Conservation (phyloP, 2,797 vertebrate species). For the Pitangus sulphuratus region DNA sequence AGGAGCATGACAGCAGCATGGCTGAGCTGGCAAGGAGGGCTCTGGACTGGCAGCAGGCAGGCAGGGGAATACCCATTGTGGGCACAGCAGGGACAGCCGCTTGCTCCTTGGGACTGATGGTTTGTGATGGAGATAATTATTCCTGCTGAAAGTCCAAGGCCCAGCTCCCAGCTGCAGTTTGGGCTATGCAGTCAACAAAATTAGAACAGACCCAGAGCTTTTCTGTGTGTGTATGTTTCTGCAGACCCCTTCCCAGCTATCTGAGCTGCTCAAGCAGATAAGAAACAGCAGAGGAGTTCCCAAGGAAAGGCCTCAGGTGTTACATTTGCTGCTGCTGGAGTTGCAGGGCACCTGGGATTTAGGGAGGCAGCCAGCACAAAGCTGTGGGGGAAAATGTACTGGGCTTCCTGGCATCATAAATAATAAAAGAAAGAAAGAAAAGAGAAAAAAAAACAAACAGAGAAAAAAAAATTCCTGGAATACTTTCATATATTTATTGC, state of each 20-base stretch:
- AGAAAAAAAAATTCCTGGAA: neutral
- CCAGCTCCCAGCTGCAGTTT: constrained; percentile 1
- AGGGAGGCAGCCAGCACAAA: neutral
- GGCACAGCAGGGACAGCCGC: neutral
- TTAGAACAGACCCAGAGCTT: neutral
- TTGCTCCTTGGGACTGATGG: constrained; percentile 24
- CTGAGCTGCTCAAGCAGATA: neutral
- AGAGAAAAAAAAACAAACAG: neutral
- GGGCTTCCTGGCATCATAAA: neutral
- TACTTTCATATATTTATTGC: neutral
- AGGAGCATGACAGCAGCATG: neutral
- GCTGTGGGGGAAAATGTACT: neutral
- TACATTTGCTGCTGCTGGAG: neutral
- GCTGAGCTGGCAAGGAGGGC: neutral
- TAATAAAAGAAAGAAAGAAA: neutral
- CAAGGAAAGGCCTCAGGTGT: neutral
- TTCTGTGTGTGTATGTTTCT: neutral
- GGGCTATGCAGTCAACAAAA: neutral
- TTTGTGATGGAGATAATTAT: constrained; percentile 19
- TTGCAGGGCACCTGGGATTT: neutral
- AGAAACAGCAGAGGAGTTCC: neutral
- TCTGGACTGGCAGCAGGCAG: neutral
- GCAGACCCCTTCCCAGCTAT: neutral
- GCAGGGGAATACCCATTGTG: accelerated
- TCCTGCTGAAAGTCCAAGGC: constrained; percentile 33